Conservation (phyloP, 2,113 vertebrate genomes). For the Proterorhinus semilunaris region DNA sequence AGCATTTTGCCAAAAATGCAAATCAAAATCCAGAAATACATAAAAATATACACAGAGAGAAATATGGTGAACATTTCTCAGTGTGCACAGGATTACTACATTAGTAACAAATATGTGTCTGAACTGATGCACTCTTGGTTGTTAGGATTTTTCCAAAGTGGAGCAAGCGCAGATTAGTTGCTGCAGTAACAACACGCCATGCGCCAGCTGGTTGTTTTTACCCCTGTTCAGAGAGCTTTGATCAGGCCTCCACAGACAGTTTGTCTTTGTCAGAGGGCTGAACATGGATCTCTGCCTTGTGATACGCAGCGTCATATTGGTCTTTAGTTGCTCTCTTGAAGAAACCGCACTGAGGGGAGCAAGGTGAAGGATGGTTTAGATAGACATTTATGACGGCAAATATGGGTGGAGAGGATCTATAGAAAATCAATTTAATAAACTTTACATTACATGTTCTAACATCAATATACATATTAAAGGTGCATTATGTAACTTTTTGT, state of each 20-base stretch:
- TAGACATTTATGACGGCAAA: not conserved
- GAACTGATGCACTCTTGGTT: constrained; percentile 35
- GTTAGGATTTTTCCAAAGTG: constrained; percentile 23
- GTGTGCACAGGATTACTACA: not conserved
- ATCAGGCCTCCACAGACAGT: constrained; percentile 94
- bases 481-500: too few relatives aligned
- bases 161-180: constrained; percentile 74
- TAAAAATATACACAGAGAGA: constrained; percentile 16
- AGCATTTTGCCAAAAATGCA: constrained; percentile 31
- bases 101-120: constrained; percentile 42
- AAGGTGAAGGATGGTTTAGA: constrained; percentile 80
- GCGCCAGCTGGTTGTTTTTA: constrained; percentile 76
- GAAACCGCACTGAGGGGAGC: constrained; percentile 98
- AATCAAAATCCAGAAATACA: constrained; percentile 54
- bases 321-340: constrained; percentile 98
- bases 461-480: not conserved
- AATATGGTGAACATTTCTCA: not conserved
- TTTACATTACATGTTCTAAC: not conserved
- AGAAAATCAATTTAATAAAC: not conserved
- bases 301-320: constrained; percentile 92
- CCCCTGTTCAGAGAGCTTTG: constrained; percentile 84
- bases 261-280: constrained; percentile 99
- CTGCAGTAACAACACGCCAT: constrained; percentile 70
- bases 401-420: not conserved
- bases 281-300: constrained; percentile 99